These are phyloP conservation scores for Andrena trimmerana DNA, from an alignment of 2,888 invertebrate species.

Conservation along the genomic window DNA sequence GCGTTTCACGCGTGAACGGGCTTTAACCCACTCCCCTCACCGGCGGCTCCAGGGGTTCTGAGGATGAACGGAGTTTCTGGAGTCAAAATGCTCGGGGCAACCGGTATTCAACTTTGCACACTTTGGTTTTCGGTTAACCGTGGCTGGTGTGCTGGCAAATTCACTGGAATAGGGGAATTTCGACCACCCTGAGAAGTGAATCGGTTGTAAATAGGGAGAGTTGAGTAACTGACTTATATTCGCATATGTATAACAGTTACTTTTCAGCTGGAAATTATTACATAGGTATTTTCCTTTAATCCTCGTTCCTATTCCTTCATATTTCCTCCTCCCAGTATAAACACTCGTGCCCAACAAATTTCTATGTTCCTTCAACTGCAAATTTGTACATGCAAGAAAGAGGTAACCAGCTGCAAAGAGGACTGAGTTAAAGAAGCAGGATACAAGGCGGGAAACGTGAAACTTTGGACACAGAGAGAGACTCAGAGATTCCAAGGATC, in stretches of 20 bases:
- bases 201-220: background rate
- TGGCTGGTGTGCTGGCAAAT: background rate
- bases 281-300: no score
- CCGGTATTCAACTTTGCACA: background rate
- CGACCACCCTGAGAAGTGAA: background rate
- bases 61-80: conserved; percentile 6
- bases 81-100: conserved; percentile 24
- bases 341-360: no score
- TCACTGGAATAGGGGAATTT: no score
- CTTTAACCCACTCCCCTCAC: conserved; percentile 7
- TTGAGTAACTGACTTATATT: background rate
- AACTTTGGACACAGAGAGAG: background rate
- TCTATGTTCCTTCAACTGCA: no score
- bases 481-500: background rate
- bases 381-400: background rate
- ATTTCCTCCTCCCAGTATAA: no score
- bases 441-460: background rate
- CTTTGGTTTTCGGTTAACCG: conserved; percentile 22
- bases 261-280: no score
- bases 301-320: no score
- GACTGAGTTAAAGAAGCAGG: background rate
- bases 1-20: conserved; percentile 41
- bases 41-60: background rate
- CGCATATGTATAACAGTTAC: no score
- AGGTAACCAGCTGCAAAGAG: background rate